Evolutionary conservation across 2,113 vertebrate species (phyloP).

Genomic region (Castor canadensis): DNA sequence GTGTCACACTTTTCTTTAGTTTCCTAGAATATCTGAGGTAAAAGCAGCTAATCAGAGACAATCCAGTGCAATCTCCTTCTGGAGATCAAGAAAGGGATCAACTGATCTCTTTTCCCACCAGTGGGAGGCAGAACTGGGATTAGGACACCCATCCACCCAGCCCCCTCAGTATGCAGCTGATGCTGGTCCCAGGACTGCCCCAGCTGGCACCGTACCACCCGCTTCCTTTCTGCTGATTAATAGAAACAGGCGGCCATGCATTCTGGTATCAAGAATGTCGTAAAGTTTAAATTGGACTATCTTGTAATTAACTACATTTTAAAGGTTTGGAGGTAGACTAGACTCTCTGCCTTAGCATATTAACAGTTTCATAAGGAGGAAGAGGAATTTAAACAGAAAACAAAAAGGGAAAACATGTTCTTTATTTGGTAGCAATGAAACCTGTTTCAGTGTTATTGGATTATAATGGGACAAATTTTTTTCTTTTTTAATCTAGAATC

Average conservation of each 20-base stretch:
- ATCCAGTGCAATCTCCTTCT: neutral
- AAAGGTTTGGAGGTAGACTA: slow-evolving; percentile 85
- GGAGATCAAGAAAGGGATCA: neutral
- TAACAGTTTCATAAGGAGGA: slow-evolving; percentile 86
- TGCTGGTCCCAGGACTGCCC: neutral
- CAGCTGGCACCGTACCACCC: neutral
- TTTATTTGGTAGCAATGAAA: slow-evolving; percentile 82
- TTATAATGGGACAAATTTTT: slow-evolving; percentile 61
- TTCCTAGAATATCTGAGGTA: neutral
- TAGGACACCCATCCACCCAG: neutral
- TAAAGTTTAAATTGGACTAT: slow-evolving; percentile 86
- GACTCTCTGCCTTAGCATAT: slow-evolving; percentile 73
- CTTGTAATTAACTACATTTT: slow-evolving; percentile 84
- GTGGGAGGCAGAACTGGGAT: neutral
- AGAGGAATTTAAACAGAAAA: slow-evolving; percentile 82
- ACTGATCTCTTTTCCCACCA: neutral
- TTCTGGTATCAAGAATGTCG: slow-evolving; percentile 79
- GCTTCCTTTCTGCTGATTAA: slow-evolving; percentile 45
- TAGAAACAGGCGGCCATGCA: slow-evolving; percentile 60
- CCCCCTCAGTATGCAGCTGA: neutral
- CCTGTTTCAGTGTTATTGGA: slow-evolving; percentile 59
- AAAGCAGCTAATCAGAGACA: neutral
- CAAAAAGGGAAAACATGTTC: slow-evolving; percentile 78
- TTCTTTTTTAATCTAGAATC: slow-evolving; percentile 61
- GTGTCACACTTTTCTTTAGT: slow-evolving; percentile 44